These are phyloP conservation scores for Thrips palmi DNA, from an alignment of 1,140 invertebrate species.

Conservation along the genomic window DNA sequence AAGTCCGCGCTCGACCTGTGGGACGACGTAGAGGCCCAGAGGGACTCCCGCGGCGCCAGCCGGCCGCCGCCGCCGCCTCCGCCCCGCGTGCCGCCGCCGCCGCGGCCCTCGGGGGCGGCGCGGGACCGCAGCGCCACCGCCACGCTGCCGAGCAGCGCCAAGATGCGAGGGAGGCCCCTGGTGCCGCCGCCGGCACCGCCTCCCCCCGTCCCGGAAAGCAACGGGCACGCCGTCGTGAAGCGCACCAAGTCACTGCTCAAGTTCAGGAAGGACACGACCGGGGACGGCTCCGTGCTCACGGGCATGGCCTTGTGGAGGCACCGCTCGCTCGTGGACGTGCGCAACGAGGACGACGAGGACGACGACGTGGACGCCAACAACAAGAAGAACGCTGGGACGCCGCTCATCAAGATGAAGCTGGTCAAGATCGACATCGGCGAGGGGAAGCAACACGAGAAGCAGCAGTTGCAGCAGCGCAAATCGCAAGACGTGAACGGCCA, in stretches of 20 bases:
- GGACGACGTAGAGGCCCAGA: slow-evolving; percentile 22
- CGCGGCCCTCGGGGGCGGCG: too few relatives aligned
- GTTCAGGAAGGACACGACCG: slow-evolving; percentile 49
- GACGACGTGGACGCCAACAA: slow-evolving; percentile 22
- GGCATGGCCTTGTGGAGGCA: slow-evolving; percentile 74
- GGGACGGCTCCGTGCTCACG: slow-evolving; percentile 49
- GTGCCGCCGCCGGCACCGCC: slow-evolving; percentile 24
- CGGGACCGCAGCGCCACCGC: slow-evolving; percentile 14
- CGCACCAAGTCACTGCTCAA: slow-evolving; percentile 66
- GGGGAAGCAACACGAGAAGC: slow-evolving; percentile 13
- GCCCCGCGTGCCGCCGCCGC: slow-evolving; percentile 9
- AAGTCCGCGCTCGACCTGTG: slow-evolving; percentile 28
- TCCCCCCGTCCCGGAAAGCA: slow-evolving; percentile 20
- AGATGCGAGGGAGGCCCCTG: slow-evolving; percentile 20
- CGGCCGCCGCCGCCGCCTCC: too few relatives aligned
- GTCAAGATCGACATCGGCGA: slow-evolving; percentile 13
- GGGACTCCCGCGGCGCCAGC: slow-evolving; percentile 1
- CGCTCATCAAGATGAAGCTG: slow-evolving; percentile 12
- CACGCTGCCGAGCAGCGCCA: slow-evolving; percentile 14
- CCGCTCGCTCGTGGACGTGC: slow-evolving; percentile 54
- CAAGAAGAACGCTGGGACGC: slow-evolving; percentile 13
- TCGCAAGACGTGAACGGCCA: slow-evolving; percentile 28
- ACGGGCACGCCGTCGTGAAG: slow-evolving; percentile 32
- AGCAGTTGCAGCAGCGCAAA: slow-evolving; percentile 21
- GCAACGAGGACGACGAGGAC: slow-evolving; percentile 24